Percentiles rank a stretch among this genome's conserved stretches.
These are phyloP conservation scores for Trichogramma dendrolimi DNA, from an alignment of 2,888 invertebrate genomes.

Conservation along the genomic window DNA sequence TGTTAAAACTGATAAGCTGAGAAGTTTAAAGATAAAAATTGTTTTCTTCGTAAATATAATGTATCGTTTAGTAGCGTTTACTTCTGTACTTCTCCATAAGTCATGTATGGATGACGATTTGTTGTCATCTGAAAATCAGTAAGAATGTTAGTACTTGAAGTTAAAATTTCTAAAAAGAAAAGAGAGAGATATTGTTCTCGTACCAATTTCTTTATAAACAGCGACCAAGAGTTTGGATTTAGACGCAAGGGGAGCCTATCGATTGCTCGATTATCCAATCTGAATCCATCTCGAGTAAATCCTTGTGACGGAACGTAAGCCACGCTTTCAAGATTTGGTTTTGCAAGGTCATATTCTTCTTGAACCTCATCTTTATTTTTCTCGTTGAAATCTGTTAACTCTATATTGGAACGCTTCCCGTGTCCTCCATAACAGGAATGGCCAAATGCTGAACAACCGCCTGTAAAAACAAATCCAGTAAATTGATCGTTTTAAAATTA, in stretches of 20 bases:
- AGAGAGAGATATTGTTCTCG: neutral
- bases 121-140: neutral
- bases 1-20: too few relatives aligned
- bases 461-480: slow-evolving; percentile 49
- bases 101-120: neutral
- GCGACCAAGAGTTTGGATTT: slow-evolving; percentile 17
- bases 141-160: too few relatives aligned
- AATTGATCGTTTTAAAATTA: too few relatives aligned
- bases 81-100: neutral
- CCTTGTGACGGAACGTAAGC: slow-evolving; percentile 10
- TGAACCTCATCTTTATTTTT: slow-evolving; percentile 10
- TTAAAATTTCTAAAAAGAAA: neutral
- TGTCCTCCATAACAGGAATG: slow-evolving; percentile 74
- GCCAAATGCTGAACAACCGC: slow-evolving; percentile 68
- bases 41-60: too few relatives aligned
- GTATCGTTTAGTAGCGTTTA: too few relatives aligned
- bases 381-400: neutral
- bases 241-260: slow-evolving; percentile 9
- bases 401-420: slow-evolving; percentile 60
- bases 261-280: neutral
- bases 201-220: slow-evolving; percentile 25
- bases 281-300: slow-evolving; percentile 8
- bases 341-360: slow-evolving; percentile 16
- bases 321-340: slow-evolving; percentile 9
- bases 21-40: too few relatives aligned